Evolutionary conservation across 2,797 vertebrate species (phyloP).

Genomic region (Propithecus deckenii): DNA sequence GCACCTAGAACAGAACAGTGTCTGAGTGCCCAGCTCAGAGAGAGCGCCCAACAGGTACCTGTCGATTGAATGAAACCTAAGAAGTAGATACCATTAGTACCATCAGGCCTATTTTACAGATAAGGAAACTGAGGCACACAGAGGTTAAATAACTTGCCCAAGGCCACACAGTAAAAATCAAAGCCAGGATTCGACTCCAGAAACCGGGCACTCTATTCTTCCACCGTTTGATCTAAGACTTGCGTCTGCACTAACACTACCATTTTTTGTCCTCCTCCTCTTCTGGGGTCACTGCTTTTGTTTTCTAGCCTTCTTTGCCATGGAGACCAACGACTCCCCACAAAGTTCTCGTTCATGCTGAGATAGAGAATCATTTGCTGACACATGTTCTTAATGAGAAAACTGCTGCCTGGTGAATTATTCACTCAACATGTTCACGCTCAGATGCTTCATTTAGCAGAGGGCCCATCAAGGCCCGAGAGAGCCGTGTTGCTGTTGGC

Average conservation of each 20-base stretch:
- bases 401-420: constrained; percentile 39
- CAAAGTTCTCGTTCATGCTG: background rate
- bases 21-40: background rate
- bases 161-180: background rate
- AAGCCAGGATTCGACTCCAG: background rate
- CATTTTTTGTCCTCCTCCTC: too few relatives aligned
- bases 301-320: background rate
- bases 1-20: background rate
- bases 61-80: background rate
- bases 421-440: background rate
- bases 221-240: background rate
- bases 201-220: background rate
- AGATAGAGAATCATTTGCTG: background rate
- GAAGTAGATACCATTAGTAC: background rate
- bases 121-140: background rate
- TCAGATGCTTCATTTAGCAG: constrained; percentile 26
- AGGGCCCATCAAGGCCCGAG: background rate
- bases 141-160: background rate
- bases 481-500: background rate
- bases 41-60: background rate
- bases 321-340: background rate
- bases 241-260: accelerated
- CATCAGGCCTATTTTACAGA: background rate
- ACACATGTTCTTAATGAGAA: constrained; percentile 40
- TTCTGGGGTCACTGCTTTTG: constrained; percentile 14